Conservation (phyloP, 2,113 vertebrate genomes). For the Aphyosemion australe region DNA sequence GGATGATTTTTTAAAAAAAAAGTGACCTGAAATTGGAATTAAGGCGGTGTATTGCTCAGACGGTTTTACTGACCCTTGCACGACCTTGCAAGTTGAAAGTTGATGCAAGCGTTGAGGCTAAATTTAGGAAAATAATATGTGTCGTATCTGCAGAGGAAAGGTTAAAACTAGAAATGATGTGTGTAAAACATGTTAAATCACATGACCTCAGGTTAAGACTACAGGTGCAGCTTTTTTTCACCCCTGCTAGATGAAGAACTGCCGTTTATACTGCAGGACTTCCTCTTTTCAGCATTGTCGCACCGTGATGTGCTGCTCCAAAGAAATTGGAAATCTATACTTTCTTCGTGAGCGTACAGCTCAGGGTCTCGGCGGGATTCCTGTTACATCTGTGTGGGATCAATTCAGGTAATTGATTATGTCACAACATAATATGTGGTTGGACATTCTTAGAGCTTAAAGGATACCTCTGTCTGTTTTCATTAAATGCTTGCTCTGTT, state of each 20-base stretch:
- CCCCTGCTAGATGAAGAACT: neutral
- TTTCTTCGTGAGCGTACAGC: neutral
- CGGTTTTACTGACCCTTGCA: slow-evolving; percentile 12
- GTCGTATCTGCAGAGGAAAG: slow-evolving; percentile 32
- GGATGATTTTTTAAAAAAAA: neutral
- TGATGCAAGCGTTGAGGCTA: slow-evolving; percentile 37
- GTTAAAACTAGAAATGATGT: slow-evolving; percentile 52
- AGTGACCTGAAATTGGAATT: neutral
- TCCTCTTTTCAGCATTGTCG: neutral
- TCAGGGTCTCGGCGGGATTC: slow-evolving; percentile 4
- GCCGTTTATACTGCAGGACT: neutral
- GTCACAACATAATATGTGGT: slow-evolving; percentile 14
- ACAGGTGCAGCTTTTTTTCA: slow-evolving; percentile 17
- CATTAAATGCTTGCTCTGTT: slow-evolving; percentile 2
- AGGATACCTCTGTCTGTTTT: slow-evolving; percentile 12
- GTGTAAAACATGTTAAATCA: too few species aligned
- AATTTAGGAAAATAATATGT: slow-evolving; percentile 47
- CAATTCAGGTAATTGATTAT: slow-evolving; percentile 18
- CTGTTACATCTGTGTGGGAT: neutral
- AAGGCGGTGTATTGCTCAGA: neutral
- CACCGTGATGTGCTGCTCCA: neutral
- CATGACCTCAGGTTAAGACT: slow-evolving; percentile 16
- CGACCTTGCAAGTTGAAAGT: slow-evolving; percentile 20
- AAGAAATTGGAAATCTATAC: slow-evolving; percentile 11
- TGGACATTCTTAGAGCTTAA: slow-evolving; percentile 14